Evolutionary conservation across 2,888 invertebrate species (phyloP).

Genomic region (Cephus pulcher): DNA sequence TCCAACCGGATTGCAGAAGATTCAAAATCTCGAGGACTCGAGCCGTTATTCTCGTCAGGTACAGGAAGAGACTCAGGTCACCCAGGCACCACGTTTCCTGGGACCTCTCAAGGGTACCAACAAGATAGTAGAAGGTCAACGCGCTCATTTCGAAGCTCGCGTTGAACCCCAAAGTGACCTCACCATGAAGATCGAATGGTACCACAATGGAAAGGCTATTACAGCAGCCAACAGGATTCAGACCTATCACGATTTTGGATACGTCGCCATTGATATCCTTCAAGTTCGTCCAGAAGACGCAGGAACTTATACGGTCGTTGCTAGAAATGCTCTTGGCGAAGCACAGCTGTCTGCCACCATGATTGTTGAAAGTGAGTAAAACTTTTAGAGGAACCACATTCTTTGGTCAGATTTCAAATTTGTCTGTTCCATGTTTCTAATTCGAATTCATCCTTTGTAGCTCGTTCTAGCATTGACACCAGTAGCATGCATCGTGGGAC

Average conservation of each 20-base stretch:
- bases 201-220: constrained; percentile 93
- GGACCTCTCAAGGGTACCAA: constrained; percentile 93
- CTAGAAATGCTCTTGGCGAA: constrained; percentile 91
- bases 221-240: constrained; percentile 91
- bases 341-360: constrained; percentile 85
- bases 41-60: constrained; percentile 76
- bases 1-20: constrained; percentile 91
- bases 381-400: background rate
- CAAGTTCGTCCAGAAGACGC: constrained; percentile 93
- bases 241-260: constrained; percentile 96
- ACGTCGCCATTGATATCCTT: constrained; percentile 94
- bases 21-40: constrained; percentile 88
- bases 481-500: constrained; percentile 90
- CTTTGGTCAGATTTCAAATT: background rate
- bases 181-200: constrained; percentile 95
- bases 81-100: constrained; percentile 87
- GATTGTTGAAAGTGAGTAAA: constrained; percentile 87
- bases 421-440: background rate
- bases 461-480: constrained; percentile 89
- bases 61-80: constrained; percentile 80
- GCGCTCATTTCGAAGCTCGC: constrained; percentile 94
- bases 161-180: constrained; percentile 96
- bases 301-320: constrained; percentile 93
- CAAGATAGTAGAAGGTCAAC: constrained; percentile 92
- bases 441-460: constrained; percentile 68